A percentile compares a stretch with the other conserved stretches of the same genome.
phyloP scores from a whole-genome alignment of 2,797 vertebrate species.

The Prunella strophiata region DNA sequence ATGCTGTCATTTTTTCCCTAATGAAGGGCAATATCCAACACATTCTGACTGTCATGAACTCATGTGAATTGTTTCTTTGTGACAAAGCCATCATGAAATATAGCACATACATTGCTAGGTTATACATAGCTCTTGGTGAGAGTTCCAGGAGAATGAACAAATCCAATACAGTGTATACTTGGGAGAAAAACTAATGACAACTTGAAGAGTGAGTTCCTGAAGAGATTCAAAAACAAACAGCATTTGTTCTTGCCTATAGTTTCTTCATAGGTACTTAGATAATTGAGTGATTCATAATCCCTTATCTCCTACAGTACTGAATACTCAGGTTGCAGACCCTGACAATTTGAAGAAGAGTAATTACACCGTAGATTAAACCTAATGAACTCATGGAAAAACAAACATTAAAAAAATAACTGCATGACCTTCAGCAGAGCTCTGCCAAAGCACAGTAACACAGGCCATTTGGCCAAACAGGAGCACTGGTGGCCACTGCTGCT shows the following conservation, averaged over 20 bases:
- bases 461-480: background rate
- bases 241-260: background rate
- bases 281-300: background rate
- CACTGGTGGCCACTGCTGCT: background rate
- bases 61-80: background rate
- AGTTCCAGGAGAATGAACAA: background rate
- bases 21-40: constrained; percentile 11
- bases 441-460: background rate
- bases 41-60: background rate
- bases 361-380: background rate
- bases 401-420: background rate
- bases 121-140: background rate
- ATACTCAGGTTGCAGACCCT: background rate
- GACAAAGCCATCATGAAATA: background rate
- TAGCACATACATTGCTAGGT: background rate
- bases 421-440: background rate
- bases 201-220: background rate
- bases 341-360: background rate
- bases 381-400: background rate
- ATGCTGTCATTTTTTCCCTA: constrained; percentile 7
- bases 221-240: background rate
- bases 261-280: background rate
- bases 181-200: background rate
- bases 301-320: background rate
- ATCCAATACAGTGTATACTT: background rate